Percentiles rank a stretch among this genome's conserved stretches.
These are phyloP conservation scores for Dasyurus viverrinus DNA, from an alignment of 2,113 vertebrate genomes.

Conservation along the genomic window DNA sequence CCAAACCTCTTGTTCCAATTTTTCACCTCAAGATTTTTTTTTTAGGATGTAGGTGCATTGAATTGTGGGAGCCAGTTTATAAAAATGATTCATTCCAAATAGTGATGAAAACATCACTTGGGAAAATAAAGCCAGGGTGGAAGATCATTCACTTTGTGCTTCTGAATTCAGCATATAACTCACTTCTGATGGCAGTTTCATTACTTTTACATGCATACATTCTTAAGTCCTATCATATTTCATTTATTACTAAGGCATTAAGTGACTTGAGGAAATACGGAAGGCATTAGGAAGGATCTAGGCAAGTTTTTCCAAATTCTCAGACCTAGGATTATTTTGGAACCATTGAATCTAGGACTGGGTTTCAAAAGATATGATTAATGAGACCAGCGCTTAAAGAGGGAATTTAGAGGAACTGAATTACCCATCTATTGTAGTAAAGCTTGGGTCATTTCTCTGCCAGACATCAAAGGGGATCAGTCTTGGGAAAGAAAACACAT, in stretches of 20 bases:
- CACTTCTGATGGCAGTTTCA: neutral
- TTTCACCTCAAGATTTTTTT: too few species aligned
- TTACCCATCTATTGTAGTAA: neutral
- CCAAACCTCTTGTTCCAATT: too few species aligned
- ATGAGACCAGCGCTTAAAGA: neutral
- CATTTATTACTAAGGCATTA: neutral
- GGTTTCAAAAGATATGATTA: neutral
- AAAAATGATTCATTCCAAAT: neutral
- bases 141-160: constrained; percentile 1
- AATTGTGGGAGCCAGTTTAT: neutral
- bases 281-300: neutral
- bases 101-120: neutral
- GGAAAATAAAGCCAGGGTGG: neutral
- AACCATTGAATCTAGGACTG: neutral
- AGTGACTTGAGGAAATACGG: neutral
- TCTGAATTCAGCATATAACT: neutral
- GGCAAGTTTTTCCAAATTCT: neutral
- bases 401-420: neutral
- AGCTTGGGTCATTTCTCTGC: neutral
- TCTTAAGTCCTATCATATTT: neutral
- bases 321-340: neutral
- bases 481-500: neutral
- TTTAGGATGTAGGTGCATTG: neutral
- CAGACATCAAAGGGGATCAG: neutral
- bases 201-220: neutral